Evolutionary conservation across 2,888 invertebrate genomes (phyloP), one percentile per base, ranked within the genome.

Genomic region (Monoplex corrugatus): DNA sequence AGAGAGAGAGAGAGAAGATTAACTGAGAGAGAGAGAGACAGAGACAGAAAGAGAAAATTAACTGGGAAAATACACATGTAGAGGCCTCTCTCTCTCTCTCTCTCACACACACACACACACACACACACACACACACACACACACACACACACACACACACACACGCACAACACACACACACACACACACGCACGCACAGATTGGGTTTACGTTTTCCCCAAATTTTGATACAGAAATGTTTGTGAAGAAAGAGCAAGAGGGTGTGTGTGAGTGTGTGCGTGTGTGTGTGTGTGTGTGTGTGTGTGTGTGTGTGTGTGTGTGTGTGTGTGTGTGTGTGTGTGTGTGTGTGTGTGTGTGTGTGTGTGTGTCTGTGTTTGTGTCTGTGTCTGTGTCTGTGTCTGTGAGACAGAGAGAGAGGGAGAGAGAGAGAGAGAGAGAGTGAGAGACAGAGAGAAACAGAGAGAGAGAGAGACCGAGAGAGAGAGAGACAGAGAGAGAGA

Each of bases 311-410:
- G 57, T 57, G 57, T 57, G 57, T 57, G 57, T 57, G 57, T 57
- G 57, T 57, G 57, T 57, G 57, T 57, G 57, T 57, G 57, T 57
- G 57, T 57, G 57, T 57, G 57, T 57, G 57, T n/a, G n/a, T n/a
- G n/a, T n/a, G n/a, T n/a, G n/a, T n/a, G 83, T 40, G 40, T 40
- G 40, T 6, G 40, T 28, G 83, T 13, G 83, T 40, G 83, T 38
- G 83, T 40, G 19, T 13, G 83, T 40, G 13, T 40, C 40, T 13
- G 40, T 6, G 40, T 8, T 38, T 13, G 84, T 16, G 32, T 23
- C 6, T 82, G 45, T 44, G 44, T 83, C 23, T 83, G 50, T 83
- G 45, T 83, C 32, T 83, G 32, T 86, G 45, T 86, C 5, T 86
- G 72, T 13, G 38, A 78, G 78, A 35, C 38, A 78, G 43, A 38